Evolutionary conservation across 2,888 invertebrate species (phyloP), one percentile per base, ranked within the genome.

Genomic region (Hedya salicella): DNA sequence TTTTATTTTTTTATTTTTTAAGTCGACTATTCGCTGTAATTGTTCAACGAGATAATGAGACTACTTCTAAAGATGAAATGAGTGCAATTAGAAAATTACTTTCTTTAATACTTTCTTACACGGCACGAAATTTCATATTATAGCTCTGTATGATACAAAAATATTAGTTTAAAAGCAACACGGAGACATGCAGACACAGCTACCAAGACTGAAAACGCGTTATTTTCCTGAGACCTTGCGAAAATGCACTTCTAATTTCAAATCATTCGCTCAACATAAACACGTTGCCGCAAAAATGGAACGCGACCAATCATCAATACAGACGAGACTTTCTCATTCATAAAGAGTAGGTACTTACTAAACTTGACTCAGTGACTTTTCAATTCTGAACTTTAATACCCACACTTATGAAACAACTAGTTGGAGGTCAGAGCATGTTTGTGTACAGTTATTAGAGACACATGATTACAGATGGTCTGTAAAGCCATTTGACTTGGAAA

Each of bases 401-500:
- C 6, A 39, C 1, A 1, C n/a, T 1, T 66, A 69, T 69, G 42
- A 68, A 54, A 46, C 17, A 49, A 21, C 32, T 48, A 54, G 57
- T 44, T 40, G 65, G 21, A 44, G 32, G 16, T 52, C 25, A 40
- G 6, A 14, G 48, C n/a, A 30, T n/a, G n/a, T n/a, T 19, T 16
- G 60, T 65, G 17, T 52, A 63, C 65, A 74, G 75, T 77, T 74
- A 72, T 70, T 83, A 82, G 82, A 73, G 70, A 77, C 71, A 78
- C 75, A 75, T 78, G 78, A 85, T 87, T 86, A 85, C 53, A 81
- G 77, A 87, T 81, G 78, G 75, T 77, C 69, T 73, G 78, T 84
- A 85, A 83, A 56, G 81, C 79, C 79, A 87, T 90, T 88, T 87
- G 87, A 87, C 84, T 89, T 88, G 85, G 87, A 85, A 89, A 89